Base-by-base conservation (phyloP, 2,888 invertebrate genomes). In the Ernsta delagoae region DNA sequence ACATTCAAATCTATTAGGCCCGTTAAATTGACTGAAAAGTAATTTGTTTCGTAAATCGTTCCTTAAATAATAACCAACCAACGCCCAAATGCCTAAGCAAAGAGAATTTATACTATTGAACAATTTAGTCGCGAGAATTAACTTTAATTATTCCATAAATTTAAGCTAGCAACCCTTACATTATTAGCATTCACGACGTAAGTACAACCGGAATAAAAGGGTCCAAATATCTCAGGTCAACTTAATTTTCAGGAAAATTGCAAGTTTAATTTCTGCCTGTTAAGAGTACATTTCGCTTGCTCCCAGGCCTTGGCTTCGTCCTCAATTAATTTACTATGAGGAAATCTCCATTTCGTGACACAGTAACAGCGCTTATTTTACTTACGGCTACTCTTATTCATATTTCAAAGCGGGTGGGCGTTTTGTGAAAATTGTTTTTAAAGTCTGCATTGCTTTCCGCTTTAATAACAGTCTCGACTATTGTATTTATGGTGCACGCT, bases 141-240 rank as follows among this genome's bases (percentile, higher is more conserved):
- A 89, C 83, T 89, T 89, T 87, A 90, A 91, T 90, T 88, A 89
- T 90, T 86, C 87, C 83, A 89, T 90, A 88, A 91, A 90, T 91
- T 90, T 83, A 79, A 88, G 86, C 84, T 80, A 84, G 83, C 84
- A 79, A 85, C 88, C 86, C 86, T 86, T 86, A 87, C 88, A 87
- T 92, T 88, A 90, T 92, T 91, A 91, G 85, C 89, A 90, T 91
- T 91, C 90, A 89, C 83, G 77, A 83, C 87, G 86, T 85, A 81
- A 89, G 88, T 88, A 88, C 45, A 12, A 36, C 36, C 84, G 82
- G 83, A 86, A 88, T 89, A 86, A 89, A 90, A 89, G 90, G 90
- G 89, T 87, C 82, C 82, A 86, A 89, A 90, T 89, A 87, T 88
- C 89, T 89, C 80, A 87, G 87, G 87, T 88, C 87, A 85, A 87